Base-by-base conservation (phyloP, 1,140 invertebrate genomes). In the Drosophila insularis region DNA sequence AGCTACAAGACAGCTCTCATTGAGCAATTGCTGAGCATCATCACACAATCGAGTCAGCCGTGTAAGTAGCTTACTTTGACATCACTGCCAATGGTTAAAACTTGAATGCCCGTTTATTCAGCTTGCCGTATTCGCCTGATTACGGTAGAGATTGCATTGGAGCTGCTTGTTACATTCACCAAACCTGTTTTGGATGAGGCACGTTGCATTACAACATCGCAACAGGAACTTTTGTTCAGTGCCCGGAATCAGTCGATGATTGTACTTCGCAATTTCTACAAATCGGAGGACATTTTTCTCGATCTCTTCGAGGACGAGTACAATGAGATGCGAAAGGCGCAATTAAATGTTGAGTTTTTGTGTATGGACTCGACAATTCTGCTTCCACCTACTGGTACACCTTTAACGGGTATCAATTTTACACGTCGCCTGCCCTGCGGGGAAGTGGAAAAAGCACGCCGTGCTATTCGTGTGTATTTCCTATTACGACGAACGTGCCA, bases 301-400 rank as follows among this genome's bases (percentile, higher is more conserved):
- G 98, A 99, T 91, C 98, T 99, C 95, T 99, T 99, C 93, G 98
- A 99, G 93, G 98, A 99, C 92, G 99, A 99, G 81, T 96, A 95
- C 92, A 97, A 96, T 90, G 97, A 99, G 92, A 97, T 99, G 94
- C 94, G 95, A 81, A 97, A 96, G 87, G 94, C 95, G 32, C 95
- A 96, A 7, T 91, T 99, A 35, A 99, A 98, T 93, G 97, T 98
- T 1, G 97, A 98, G 91, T 97, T 96, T 94, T 89, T 98, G 19
- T 97, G 97, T 93, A 98, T 98, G 96, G 98, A 99, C 92, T 97
- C 98, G n/a, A 97, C 97, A 61, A 96, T 99, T 78, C 93, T 99
- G 50, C 93, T 99, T 67, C 98, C 98, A 2, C 98, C 98, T 1
- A 98, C 97, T n/a, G 96, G 97, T 13, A 99, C 98, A 0, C 98